These are phyloP conservation scores for Diadophis punctatus DNA, from an alignment of 2,113 vertebrate genomes.

Conservation along the genomic window DNA sequence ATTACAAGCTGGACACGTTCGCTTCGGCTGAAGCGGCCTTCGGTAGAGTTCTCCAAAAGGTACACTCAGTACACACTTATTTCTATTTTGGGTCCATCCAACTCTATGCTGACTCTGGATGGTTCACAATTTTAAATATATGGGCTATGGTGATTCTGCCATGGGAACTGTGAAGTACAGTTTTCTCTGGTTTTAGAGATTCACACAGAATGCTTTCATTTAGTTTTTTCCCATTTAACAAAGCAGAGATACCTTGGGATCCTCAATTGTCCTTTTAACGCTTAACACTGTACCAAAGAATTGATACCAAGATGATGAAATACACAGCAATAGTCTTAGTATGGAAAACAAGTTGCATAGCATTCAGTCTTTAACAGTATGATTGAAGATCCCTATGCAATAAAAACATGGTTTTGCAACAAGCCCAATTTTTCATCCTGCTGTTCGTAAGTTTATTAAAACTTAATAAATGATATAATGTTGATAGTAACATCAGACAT, in stretches of 20 bases:
- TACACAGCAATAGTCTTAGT: background rate
- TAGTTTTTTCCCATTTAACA: background rate
- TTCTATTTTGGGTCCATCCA: background rate
- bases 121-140: background rate
- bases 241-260: background rate
- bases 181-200: background rate
- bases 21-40: too few relatives aligned
- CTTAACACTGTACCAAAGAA: background rate
- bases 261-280: background rate
- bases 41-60: too few relatives aligned
- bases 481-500: background rate
- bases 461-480: background rate
- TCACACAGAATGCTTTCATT: background rate
- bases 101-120: background rate
- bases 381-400: background rate
- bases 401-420: background rate
- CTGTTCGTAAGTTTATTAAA: background rate
- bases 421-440: background rate
- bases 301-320: constrained; percentile 33
- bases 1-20: too few relatives aligned
- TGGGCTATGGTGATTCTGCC: background rate
- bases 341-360: background rate
- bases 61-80: background rate
- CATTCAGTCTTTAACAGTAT: too few relatives aligned
- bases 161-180: background rate